Evolutionary conservation across 2,113 vertebrate genomes (phyloP), one percentile per base, ranked within the genome.

Genomic region (Neomonachus schauinslandi): DNA sequence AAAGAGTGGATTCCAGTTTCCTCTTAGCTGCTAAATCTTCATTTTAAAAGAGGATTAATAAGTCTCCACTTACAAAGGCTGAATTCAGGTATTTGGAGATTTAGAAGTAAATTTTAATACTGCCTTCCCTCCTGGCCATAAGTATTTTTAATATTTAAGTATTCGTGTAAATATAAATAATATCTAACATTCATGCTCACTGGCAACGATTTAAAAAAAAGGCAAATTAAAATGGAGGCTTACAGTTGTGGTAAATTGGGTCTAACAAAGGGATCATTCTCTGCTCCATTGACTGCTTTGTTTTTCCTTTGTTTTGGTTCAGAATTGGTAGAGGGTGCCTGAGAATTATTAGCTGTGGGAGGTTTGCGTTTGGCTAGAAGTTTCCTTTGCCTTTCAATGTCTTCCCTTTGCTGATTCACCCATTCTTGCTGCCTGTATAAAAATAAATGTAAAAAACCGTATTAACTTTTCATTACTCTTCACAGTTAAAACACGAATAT

Each of bases 231-330:
- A 93, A 89, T 33, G 80, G 96, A 98, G 90, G 99, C 99, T 99
- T 99, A 99, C 99, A 99, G 98, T 99, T 99, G 99, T 98, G 99
- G 99, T 98, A 99, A 99, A 99, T 99, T 99, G 97, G 99, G 99
- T 99, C 99, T 99, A 98, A 99, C 98, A 99, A 99, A 99, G 93
- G 99, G 99, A 99, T 99, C 99, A n/a, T 99, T 99, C 98, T 99
- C 99, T 92, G 99, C 99, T 98, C 99, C 99, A 93, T 99, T 99
- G 98, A 99, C 99, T 89, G 99, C 99, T 99, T 99, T 99, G 98
- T 99, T 99, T 99, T 99, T 99, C 97, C 99, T 99, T 99, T 99
- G 99, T 99, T 99, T 99, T 98, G 99, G 99, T 99, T 99, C 99
- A 74, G 99, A 99, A 99, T 99, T 99, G 98, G 99, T 99, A 98